phyloP scores from a whole-genome alignment of 2,797 vertebrate species.

The Gymnodraco acuticeps region DNA sequence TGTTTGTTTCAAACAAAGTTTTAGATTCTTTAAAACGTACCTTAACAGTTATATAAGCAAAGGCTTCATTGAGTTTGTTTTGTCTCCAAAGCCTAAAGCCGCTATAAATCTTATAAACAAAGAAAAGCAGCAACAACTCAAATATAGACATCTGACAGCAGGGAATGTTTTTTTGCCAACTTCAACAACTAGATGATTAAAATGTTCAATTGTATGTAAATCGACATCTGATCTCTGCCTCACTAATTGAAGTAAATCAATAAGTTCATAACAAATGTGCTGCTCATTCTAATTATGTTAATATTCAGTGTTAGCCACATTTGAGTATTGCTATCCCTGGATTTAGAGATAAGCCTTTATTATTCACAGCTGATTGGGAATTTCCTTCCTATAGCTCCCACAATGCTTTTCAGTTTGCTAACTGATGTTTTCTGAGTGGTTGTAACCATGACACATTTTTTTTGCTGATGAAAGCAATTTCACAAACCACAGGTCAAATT shows the following conservation, averaged over 20 bases:
- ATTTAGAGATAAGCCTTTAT: neutral
- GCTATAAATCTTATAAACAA: conserved; percentile 8
- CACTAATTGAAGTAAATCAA: conserved; percentile 20
- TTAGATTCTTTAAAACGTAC: neutral
- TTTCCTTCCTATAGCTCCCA: conserved; percentile 32
- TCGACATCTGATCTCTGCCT: neutral
- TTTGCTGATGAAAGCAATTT: conserved; percentile 45
- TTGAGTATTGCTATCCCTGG: neutral
- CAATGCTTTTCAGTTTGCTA: conserved; percentile 1
- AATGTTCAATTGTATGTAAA: neutral
- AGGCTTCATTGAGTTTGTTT: neutral
- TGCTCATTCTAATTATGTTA: neutral
- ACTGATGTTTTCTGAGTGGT: neutral
- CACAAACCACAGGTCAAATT: conserved; percentile 59
- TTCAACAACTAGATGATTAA: neutral
- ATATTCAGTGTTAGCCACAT: neutral
- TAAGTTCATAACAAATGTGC: conserved; percentile 12
- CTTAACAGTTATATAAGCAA: neutral
- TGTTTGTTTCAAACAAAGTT: neutral
- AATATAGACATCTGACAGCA: neutral
- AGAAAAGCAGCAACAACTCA: conserved; percentile 11
- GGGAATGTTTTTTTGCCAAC: neutral
- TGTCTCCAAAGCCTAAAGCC: neutral
- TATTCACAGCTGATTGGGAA: conserved; percentile 16
- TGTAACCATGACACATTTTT: conserved; percentile 40